These are phyloP conservation scores for Frankliniella fusca DNA, from an alignment of 2,888 invertebrate genomes.

Conservation along the genomic window DNA sequence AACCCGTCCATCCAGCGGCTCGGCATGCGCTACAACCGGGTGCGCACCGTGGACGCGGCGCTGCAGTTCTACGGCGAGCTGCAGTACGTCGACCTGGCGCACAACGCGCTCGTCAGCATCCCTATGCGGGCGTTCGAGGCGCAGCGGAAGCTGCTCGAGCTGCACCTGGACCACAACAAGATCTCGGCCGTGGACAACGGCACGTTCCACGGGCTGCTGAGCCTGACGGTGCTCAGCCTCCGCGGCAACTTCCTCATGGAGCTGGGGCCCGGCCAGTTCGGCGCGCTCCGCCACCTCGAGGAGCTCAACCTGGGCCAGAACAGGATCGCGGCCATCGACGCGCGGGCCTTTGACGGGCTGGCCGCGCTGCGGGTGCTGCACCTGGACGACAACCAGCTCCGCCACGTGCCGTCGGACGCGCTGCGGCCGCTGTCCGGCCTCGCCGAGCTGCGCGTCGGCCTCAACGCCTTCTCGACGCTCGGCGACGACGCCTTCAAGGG, in stretches of 20 bases:
- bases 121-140: conserved; percentile 71
- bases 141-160: conserved; percentile 75
- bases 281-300: conserved; percentile 68
- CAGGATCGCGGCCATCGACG: conserved; percentile 74
- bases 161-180: conserved; percentile 80
- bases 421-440: conserved; percentile 69
- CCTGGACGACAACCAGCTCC: conserved; percentile 78
- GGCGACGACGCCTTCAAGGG: conserved; percentile 75
- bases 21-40: conserved; percentile 77
- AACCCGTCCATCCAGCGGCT: conserved; percentile 86
- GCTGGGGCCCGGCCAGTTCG: conserved; percentile 68
- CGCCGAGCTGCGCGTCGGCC: conserved; percentile 78
- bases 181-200: conserved; percentile 73
- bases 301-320: conserved; percentile 83
- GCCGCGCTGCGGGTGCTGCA: conserved; percentile 72
- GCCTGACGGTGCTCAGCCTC: conserved; percentile 73
- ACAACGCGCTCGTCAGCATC: conserved; percentile 77
- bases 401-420: conserved; percentile 68
- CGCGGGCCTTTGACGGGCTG: conserved; percentile 70
- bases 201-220: conserved; percentile 73
- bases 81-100: conserved; percentile 78
- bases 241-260: conserved; percentile 78
- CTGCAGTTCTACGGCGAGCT: conserved; percentile 84
- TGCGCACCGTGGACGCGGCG: conserved; percentile 77
- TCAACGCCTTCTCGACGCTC: conserved; percentile 72